Base-by-base conservation (phyloP, 1,140 invertebrate genomes). In the Cotesia chilonis region DNA sequence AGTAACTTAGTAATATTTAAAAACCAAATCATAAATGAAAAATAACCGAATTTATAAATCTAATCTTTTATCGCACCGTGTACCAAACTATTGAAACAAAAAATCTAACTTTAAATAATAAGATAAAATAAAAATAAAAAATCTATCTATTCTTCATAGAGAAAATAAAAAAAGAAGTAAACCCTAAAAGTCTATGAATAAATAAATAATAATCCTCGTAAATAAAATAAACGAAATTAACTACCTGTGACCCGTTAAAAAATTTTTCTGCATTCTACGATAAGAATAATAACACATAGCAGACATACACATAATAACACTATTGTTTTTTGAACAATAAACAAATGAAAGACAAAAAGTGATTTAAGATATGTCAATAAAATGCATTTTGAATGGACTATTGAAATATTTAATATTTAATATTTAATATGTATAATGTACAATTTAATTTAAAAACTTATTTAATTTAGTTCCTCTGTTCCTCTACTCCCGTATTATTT, bases 261-360 rank as follows among this genome's bases (percentile, higher is more conserved):
- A 47, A 47, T 47, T 9, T 47, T 47, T 47, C 41, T 47, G 41
- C 41, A 47, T 10, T 47, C 6, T 47, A 10, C 41, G 41, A 47
- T 20, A 60, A 35, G 20, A 20, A 60, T 10, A 9, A 60, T 35
- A 60, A 60, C 0, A 5, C 6, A 60, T 6, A 55, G 12, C 12
- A 55, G 12, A 14, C 14, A 55, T 5, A 20, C n/a, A 64, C n/a
- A 37, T 35, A 73, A 74, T 60, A 78, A 79, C 35, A 71, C 75
- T 74, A 76, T 78, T 77, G 77, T 76, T 76, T 78, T 55, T 20
- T 54, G 76, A 78, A 79, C 74, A 79, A 68, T 75, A 78, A 71
- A 10, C 10, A 9, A 65, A 75, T 51, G 76, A 82, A 81, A 79
- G 73, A 78, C 74, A 76, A 80, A 78, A 78, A 81, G 73, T 79